phyloP scores from a whole-genome alignment of 2,113 vertebrate genomes.

The Hepsetus odoe region DNA sequence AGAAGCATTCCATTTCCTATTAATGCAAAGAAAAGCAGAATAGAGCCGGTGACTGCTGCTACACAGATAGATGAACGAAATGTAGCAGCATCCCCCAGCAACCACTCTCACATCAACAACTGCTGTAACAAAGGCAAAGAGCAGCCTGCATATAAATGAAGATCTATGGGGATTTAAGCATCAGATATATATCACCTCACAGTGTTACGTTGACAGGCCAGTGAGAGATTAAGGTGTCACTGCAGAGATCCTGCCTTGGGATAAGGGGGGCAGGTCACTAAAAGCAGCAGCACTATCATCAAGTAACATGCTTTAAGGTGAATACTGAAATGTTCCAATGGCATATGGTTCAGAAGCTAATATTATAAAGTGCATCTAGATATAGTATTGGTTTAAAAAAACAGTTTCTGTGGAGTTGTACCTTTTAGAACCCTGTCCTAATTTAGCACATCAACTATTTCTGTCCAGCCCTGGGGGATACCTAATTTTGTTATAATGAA shows the following conservation, averaged over 20 bases:
- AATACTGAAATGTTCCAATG: too few relatives aligned
- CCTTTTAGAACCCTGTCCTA: constrained; percentile 63
- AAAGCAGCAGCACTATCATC: neutral
- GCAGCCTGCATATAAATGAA: neutral
- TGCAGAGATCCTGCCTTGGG: constrained; percentile 18
- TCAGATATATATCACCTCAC: neutral
- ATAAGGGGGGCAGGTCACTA: neutral
- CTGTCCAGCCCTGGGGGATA: constrained; percentile 70
- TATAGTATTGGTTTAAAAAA: neutral
- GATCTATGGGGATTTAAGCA: neutral
- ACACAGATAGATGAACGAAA: neutral
- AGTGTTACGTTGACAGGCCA: neutral
- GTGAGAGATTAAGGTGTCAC: neutral
- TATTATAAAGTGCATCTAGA: too few relatives aligned
- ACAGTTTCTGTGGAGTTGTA: constrained; percentile 22
- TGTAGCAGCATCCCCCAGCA: neutral
- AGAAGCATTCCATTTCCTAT: constrained; percentile 18
- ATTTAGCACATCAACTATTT: constrained; percentile 78
- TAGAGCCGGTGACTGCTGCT: neutral
- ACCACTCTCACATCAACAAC: neutral
- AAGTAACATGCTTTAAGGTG: neutral
- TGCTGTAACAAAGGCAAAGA: neutral
- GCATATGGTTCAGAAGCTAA: neutral
- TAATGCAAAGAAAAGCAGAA: neutral
- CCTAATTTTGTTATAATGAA: constrained; percentile 67